Conservation (phyloP, 1,140 invertebrate genomes). For the Psilanteris sp. region DNA sequence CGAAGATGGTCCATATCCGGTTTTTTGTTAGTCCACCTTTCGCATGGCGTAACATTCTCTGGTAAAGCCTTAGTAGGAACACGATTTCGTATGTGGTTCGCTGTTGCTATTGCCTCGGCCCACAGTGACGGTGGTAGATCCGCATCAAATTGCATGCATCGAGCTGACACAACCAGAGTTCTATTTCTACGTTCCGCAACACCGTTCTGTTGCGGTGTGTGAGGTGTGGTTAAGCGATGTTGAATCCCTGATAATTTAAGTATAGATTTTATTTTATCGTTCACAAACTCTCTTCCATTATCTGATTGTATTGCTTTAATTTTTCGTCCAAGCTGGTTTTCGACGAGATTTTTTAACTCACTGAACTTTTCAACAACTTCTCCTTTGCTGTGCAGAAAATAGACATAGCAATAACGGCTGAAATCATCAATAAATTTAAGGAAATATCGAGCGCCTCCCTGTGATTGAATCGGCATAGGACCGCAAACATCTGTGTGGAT, state of each 20-base stretch:
- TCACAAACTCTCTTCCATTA: neutral
- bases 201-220: neutral
- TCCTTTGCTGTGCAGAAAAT: neutral
- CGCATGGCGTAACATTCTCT: neutral
- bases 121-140: neutral
- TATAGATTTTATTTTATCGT: neutral
- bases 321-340: neutral
- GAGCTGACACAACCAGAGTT: neutral
- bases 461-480: neutral
- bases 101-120: neutral
- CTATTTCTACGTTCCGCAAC: neutral
- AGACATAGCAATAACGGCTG: neutral
- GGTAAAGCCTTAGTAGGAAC: neutral
- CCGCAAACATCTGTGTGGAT: neutral
- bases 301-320: constrained; percentile 1
- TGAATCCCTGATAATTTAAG: neutral
- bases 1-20: neutral
- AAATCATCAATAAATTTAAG: neutral
- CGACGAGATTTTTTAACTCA: neutral
- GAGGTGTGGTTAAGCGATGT: neutral
- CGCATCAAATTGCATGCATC: neutral
- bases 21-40: neutral
- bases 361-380: neutral
- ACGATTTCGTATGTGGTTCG: neutral
- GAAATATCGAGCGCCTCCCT: neutral